Conservation (phyloP, 2,113 vertebrate genomes). For the Indicator indicator region DNA sequence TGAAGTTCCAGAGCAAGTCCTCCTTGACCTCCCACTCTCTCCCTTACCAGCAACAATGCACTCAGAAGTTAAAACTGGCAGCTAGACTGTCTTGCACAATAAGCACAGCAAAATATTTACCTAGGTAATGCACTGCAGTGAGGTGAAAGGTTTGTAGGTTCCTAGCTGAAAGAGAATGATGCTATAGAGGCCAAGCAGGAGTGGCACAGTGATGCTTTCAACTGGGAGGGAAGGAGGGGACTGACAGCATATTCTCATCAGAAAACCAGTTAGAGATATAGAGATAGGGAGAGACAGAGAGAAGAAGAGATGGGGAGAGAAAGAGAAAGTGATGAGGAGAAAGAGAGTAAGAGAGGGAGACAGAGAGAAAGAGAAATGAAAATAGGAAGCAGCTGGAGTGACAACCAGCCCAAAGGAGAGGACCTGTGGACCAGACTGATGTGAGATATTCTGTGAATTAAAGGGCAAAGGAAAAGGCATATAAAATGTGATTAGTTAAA, state of each 20-base stretch:
- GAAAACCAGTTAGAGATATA: not conserved
- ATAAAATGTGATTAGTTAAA: not conserved
- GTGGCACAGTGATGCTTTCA: accelerated
- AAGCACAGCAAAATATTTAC: not conserved
- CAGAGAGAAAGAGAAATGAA: not conserved
- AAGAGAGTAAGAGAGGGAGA: not conserved
- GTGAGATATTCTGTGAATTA: not conserved
- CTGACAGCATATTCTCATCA: not conserved
- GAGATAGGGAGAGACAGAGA: not conserved
- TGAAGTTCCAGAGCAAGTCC: accelerated
- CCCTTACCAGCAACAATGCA: accelerated
- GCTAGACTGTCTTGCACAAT: accelerated
- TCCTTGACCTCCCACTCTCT: not conserved
- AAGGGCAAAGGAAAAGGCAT: not conserved
- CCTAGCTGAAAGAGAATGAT: not conserved
- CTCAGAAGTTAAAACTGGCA: accelerated
- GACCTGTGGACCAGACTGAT: not conserved
- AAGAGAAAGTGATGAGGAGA: too few relatives aligned
- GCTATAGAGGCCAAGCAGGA: not conserved
- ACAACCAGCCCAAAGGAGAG: not conserved
- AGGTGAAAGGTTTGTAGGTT: not conserved
- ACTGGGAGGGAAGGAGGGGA: not conserved
- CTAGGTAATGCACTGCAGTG: accelerated
- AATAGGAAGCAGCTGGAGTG: not conserved
- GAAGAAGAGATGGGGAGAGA: too few relatives aligned